Evolutionary conservation across 2,797 vertebrate genomes (phyloP).

Genomic region (Acanthornis magna): DNA sequence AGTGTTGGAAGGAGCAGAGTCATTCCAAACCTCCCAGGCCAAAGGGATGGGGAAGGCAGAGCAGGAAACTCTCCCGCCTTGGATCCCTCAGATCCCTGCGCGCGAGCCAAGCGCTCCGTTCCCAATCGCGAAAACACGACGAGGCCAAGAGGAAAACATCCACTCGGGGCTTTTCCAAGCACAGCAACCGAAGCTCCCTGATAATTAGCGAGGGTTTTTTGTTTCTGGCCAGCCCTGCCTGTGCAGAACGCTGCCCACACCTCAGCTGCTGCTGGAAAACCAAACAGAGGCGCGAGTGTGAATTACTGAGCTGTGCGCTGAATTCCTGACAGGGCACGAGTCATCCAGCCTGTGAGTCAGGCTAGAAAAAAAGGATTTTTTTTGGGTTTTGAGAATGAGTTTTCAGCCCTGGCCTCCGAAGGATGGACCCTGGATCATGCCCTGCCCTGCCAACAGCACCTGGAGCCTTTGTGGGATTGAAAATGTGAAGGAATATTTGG

Average conservation of each 20-base stretch:
- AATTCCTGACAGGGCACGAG: not conserved
- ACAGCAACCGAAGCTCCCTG: constrained; percentile 13
- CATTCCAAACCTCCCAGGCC: not conserved
- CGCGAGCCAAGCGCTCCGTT: constrained; percentile 5
- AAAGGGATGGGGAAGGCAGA: constrained; percentile 17
- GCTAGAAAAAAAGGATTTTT: not conserved
- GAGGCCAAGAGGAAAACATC: constrained; percentile 40
- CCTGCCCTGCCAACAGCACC: not conserved
- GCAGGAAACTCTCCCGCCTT: constrained; percentile 40
- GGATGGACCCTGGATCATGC: fast-evolving
- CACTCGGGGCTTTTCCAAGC: constrained; percentile 31
- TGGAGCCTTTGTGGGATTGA: not conserved
- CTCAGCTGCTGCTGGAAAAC: constrained; percentile 28
- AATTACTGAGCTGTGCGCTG: not conserved
- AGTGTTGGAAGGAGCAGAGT: constrained; percentile 30
- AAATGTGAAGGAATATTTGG: not conserved
- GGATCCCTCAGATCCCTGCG: not conserved
- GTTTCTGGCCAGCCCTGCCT: not conserved
- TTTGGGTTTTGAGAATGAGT: not conserved
- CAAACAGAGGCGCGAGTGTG: not conserved
- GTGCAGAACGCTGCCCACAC: not conserved
- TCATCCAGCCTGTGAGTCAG: not conserved
- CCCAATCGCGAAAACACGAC: constrained; percentile 55
- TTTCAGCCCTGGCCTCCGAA: not conserved
- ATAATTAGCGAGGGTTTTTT: not conserved